Evolutionary conservation across 1,140 invertebrate species (phyloP), one percentile per base, ranked within the genome.

Genomic region (Drosophila suzukii): DNA sequence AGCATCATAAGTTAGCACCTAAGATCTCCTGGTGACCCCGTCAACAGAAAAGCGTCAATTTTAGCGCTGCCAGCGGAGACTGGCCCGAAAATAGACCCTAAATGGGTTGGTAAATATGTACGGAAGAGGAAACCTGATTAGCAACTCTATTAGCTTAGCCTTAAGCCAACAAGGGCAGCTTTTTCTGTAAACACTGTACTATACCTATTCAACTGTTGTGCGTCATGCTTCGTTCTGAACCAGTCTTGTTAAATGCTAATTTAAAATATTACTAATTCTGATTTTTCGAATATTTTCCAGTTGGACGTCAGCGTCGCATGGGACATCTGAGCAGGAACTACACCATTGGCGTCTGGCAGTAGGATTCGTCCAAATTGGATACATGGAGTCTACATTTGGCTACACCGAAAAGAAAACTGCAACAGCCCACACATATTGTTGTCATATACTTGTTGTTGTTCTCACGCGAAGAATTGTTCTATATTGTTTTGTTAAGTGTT

Each of bases 271-370:
- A 46, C 61, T 83, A 74, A 86, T 74, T 34, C 20, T 30, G 32
- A 50, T 24, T 54, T 71, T 32, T 24, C 38, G 43, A 12, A 8
- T 78, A 30, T 78, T 61, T 88, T 91, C 3, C 80, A 92, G 91
- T 78, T 80, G 91, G 90, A 73, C 91, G 91, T 63, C 84, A 90
- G 78, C 81, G 91, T 78, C 91, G 91, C 66, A 75, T 92, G 91
- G 91, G 91, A 65, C 91, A 92, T 43, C 90, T 92, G 60, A 81
- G 58, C 73, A 81, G 90, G 74, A 92, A 92, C 55, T 92, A 91
- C 57, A 92, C 91, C 43, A 81, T 92, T 76, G 91, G 91, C 53
- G 65, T 79, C 41, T 90, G 83, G 75, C 90, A 90, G 67, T 91
- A 90, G 60, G 50, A 65, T 44, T 30, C 46, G 57, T 32, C 41